Percentiles rank a stretch among this genome's conserved stretches.
phyloP scores from a whole-genome alignment of 2,888 invertebrate species.

The Limenitis camilla region DNA sequence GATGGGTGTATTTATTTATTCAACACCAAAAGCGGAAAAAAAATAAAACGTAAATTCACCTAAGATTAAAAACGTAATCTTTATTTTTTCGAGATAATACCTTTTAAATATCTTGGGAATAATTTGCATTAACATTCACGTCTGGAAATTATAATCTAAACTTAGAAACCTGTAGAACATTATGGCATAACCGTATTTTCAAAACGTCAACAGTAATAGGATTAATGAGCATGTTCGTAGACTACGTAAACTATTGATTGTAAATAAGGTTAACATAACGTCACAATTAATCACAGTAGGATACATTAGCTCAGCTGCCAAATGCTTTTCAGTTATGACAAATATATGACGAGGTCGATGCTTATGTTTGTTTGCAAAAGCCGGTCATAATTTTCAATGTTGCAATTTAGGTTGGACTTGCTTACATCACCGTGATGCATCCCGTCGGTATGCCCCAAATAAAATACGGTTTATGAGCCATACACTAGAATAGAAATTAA shows the following conservation, averaged over 20 bases:
- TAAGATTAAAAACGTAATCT: no score
- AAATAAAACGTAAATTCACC: no score
- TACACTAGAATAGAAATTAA: constrained; percentile 25
- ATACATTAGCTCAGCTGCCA: constrained; percentile 32
- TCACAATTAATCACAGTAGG: constrained; percentile 21
- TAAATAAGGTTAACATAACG: constrained; percentile 21
- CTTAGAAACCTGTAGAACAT: not conserved
- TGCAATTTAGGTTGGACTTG: constrained; percentile 25
- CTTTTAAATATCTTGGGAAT: no score
- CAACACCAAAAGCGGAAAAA: no score
- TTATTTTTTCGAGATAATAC: no score
- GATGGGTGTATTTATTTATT: no score
- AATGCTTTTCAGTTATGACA: constrained; percentile 27
- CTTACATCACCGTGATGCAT: constrained; percentile 31
- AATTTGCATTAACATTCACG: no score
- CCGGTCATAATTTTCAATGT: constrained; percentile 32
- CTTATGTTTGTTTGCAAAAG: constrained; percentile 20
- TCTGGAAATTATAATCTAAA: no score
- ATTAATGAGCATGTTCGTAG: not conserved
- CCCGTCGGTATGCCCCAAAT: constrained; percentile 25
- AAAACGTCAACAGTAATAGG: not conserved
- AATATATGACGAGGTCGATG: constrained; percentile 26
- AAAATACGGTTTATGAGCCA: constrained; percentile 25
- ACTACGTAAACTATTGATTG: constrained; percentile 2
- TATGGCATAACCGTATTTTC: not conserved